Conservation (phyloP, 2,797 vertebrate species). For the Sebastes dallii region DNA sequence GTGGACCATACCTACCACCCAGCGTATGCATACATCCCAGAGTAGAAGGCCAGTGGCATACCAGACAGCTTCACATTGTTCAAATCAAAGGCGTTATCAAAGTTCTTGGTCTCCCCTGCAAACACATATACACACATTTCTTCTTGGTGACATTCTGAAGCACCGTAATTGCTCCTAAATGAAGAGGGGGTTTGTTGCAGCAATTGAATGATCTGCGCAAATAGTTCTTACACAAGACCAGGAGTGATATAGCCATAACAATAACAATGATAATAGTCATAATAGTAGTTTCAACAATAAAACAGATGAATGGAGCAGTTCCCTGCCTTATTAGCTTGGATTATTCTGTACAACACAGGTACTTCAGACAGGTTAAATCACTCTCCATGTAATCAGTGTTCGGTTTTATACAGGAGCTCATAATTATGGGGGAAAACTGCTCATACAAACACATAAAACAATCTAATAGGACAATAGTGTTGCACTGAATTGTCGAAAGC, state of each 20-base stretch:
- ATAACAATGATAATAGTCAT: background rate
- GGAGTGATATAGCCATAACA: background rate
- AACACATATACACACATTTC: background rate
- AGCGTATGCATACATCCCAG: conserved; percentile 97
- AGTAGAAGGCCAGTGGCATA: conserved; percentile 95
- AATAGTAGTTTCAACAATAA: background rate
- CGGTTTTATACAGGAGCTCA: background rate
- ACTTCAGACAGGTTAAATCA: background rate
- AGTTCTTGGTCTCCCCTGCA: conserved; percentile 90
- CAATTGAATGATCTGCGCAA: background rate
- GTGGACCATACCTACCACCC: conserved; percentile 85
- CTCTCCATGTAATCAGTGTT: background rate
- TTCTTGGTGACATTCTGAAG: background rate
- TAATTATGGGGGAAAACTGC: background rate
- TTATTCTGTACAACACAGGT: background rate
- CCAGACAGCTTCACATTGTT: conserved; percentile 83
- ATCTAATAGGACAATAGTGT: background rate
- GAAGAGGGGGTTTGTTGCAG: background rate
- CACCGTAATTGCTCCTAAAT: background rate
- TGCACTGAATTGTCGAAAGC: background rate
- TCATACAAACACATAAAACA: background rate
- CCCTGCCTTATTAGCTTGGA: background rate
- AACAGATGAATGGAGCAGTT: background rate
- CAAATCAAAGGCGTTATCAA: conserved; percentile 90
- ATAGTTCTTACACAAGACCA: background rate